Evolutionary conservation across 2,888 invertebrate species (phyloP).

Genomic region (Lithophane semibrunnea): DNA sequence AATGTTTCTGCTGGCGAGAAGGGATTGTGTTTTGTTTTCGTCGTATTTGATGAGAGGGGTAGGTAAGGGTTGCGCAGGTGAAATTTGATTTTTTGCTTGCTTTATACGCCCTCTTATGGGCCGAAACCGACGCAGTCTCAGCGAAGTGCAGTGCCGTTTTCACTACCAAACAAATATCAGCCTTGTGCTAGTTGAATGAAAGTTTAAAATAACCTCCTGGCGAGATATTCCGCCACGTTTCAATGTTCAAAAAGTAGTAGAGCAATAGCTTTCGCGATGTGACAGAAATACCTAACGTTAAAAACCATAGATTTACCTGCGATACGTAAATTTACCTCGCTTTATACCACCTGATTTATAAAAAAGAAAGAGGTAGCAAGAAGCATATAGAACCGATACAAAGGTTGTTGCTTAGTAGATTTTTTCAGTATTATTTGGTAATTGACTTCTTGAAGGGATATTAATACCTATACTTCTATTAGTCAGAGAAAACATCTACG

Average conservation of each 20-base stretch:
- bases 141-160: not conserved
- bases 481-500: not conserved
- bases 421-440: not conserved
- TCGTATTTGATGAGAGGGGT: too few species aligned
- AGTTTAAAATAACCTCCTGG: not conserved
- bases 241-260: not conserved
- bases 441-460: not conserved
- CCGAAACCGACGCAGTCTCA: not conserved
- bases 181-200: not conserved
- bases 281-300: not conserved
- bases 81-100: too few species aligned
- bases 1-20: too few species aligned
- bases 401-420: not conserved
- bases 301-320: not conserved
- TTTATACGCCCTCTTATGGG: too few species aligned
- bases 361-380: not conserved
- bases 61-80: too few species aligned
- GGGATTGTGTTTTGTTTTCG: too few species aligned
- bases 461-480: too few species aligned
- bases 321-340: not conserved
- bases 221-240: too few species aligned
- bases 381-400: not conserved
- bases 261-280: not conserved
- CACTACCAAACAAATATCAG: slow-evolving; percentile 9
- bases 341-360: not conserved